These are phyloP conservation scores for Cerastoderma edule DNA, from an alignment of 2,888 invertebrate species.

Conservation along the genomic window DNA sequence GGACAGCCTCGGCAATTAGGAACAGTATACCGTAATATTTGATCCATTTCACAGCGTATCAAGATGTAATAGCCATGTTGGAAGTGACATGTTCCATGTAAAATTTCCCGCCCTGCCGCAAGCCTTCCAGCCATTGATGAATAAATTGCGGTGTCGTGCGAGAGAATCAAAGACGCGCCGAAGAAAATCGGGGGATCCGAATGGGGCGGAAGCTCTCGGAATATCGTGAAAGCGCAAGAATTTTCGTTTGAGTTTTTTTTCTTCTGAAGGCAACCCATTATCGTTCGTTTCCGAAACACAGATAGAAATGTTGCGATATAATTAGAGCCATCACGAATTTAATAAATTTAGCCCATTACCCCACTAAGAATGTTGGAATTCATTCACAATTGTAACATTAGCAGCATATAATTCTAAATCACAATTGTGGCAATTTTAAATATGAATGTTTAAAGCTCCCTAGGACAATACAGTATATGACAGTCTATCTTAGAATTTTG, in stretches of 20 bases:
- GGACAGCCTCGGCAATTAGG: slow-evolving; percentile 54
- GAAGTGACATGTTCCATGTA: slow-evolving; percentile 62
- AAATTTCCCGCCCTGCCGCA: slow-evolving; percentile 42
- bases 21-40: slow-evolving; percentile 59
- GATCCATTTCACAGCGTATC: slow-evolving; percentile 51
- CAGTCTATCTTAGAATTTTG: too few relatives aligned
- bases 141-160: slow-evolving; percentile 63
- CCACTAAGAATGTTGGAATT: too few relatives aligned
- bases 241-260: slow-evolving; percentile 35
- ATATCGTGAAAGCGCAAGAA: slow-evolving; percentile 42
- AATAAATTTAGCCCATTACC: too few relatives aligned
- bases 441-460: too few relatives aligned
- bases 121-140: slow-evolving; percentile 58
- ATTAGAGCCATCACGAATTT: slow-evolving; percentile 47
- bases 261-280: slow-evolving; percentile 59
- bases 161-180: slow-evolving; percentile 37
- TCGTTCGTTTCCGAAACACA: slow-evolving; percentile 46
- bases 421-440: too few relatives aligned
- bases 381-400: too few relatives aligned
- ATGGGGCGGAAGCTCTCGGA: slow-evolving; percentile 56
- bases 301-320: slow-evolving; percentile 25
- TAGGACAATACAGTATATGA: too few relatives aligned
- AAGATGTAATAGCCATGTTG: slow-evolving; percentile 59
- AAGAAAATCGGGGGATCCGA: slow-evolving; percentile 38
- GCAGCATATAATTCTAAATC: too few relatives aligned